Conservation (phyloP, 2,113 vertebrate genomes). For the Cyprichromis sp. region DNA sequence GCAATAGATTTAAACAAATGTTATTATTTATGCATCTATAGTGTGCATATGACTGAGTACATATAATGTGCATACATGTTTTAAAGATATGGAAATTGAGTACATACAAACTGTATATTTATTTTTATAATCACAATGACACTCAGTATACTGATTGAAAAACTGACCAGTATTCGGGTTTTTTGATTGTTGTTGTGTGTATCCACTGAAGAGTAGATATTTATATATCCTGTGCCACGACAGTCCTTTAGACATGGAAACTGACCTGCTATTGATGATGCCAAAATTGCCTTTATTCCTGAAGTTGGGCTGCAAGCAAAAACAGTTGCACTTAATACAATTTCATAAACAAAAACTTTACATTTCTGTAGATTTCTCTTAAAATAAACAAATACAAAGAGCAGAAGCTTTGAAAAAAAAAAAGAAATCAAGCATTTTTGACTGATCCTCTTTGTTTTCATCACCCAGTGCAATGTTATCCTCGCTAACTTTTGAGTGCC, state of each 20-base stretch:
- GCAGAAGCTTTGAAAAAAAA: too few relatives aligned
- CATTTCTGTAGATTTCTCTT: neutral
- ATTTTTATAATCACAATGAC: too few relatives aligned
- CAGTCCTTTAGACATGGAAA: neutral
- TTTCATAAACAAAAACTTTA: neutral
- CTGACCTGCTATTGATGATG: neutral
- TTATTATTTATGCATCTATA: too few relatives aligned
- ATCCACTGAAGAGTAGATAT: neutral
- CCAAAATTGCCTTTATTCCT: neutral
- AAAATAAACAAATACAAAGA: neutral
- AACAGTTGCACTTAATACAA: neutral
- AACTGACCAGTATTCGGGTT: fast-evolving
- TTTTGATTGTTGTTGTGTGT: too few relatives aligned
- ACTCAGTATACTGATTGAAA: too few relatives aligned
- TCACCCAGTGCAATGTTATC: neutral
- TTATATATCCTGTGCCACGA: neutral
- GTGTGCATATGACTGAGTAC: too few relatives aligned
- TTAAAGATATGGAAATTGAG: too few relatives aligned
- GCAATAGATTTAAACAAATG: too few relatives aligned
- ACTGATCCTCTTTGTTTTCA: neutral
- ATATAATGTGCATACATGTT: too few relatives aligned
- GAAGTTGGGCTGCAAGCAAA: neutral
- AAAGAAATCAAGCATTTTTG: neutral
- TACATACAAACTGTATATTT: too few relatives aligned
- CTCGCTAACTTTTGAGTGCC: too few relatives aligned